phyloP scores from a whole-genome alignment of 2,888 invertebrate genomes.

The Mythimna lalbum region DNA sequence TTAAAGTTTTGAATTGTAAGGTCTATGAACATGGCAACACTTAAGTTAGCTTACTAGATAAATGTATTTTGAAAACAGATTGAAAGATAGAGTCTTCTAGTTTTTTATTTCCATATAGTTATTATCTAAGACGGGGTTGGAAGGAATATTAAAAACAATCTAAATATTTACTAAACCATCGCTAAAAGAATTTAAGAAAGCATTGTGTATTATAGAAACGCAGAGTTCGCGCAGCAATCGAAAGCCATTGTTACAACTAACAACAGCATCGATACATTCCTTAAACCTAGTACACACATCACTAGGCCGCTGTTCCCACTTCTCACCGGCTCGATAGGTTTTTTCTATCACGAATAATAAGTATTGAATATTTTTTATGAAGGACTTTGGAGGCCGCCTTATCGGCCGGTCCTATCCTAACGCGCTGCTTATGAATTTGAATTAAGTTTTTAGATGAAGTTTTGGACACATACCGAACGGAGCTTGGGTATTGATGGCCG shows the following conservation, averaged over 20 bases:
- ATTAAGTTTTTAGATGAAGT: conserved; percentile 58
- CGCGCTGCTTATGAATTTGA: conserved; percentile 62
- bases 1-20: background rate
- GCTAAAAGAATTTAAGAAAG: conserved; percentile 13
- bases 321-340: conserved; percentile 76
- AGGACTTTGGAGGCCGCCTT: conserved; percentile 71
- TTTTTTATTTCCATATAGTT: too few relatives aligned
- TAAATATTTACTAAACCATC: background rate
- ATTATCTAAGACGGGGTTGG: background rate
- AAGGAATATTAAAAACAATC: background rate
- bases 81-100: background rate
- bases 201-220: conserved; percentile 7
- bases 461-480: conserved; percentile 34
- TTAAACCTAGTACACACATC: conserved; percentile 47
- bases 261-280: conserved; percentile 31
- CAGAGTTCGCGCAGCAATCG: background rate
- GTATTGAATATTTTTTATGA: conserved; percentile 77
- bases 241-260: conserved; percentile 24
- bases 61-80: conserved; percentile 2
- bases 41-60: background rate
- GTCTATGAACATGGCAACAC: background rate
- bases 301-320: conserved; percentile 70
- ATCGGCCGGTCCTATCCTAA: conserved; percentile 74
- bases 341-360: conserved; percentile 74
- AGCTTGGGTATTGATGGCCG: conserved; percentile 14